Evolutionary conservation across 2,113 vertebrate genomes (phyloP).

Genomic region (Danio rerio): GRCz12tu NC_133185.1:41526501-41527000

Average conservation of each 20-base stretch:
- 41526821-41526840: not conserved
- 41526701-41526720: not conserved
- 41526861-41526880: not conserved
- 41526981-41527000: too few species aligned
- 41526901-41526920: too few species aligned
- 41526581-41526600: constrained; percentile 81
- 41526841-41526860: not conserved
- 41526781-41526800: not conserved
- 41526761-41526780: not conserved
- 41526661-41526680: constrained; percentile 12
- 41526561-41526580: constrained; percentile 85
- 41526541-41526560: constrained; percentile 81
- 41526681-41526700: not conserved
- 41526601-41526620: constrained; percentile 88
- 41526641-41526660: not conserved
- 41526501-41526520: constrained; percentile 90
- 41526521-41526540: constrained; percentile 83
- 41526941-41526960: too few species aligned
- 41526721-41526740: constrained; percentile 1
- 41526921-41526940: too few species aligned
- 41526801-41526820: not conserved
- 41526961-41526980: too few species aligned
- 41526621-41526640: not conserved
- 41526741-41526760: not conserved
- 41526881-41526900: not conserved